Evolutionary conservation across 2,113 vertebrate genomes (phyloP), one percentile per base, ranked within the genome.

Genomic region (Aythya baeri): DNA sequence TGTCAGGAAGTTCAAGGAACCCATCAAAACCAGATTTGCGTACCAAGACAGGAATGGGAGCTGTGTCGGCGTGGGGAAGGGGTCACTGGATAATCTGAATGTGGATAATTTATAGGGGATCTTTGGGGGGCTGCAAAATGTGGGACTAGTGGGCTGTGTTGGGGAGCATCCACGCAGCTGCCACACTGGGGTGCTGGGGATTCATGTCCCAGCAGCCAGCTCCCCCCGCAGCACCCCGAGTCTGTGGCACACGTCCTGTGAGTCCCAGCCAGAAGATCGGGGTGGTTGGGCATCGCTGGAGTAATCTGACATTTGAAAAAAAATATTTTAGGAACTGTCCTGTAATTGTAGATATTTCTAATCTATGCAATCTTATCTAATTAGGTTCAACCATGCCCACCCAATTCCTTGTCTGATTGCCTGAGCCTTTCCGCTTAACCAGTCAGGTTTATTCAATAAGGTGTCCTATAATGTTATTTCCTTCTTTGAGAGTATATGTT

Each of bases 381-480:
- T 96, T 97, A 96, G 54, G 86, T 82, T 84, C 83, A 95, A 29
- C 90, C 93, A 92, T 96, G 50, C 66, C 91, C 86, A 86, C 66
- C 91, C 86, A 86, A 10, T 91, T 86, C 70, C 67, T 92, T 91
- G 91, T 95, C 92, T 94, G 92, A 92, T 94, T 76, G 88, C 86
- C 92, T 17, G 70, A 87, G 92, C 67, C 87, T 74, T 97, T 97
- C 94, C 77, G 57, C 77, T 92, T 94, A 84, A 87, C 94, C 83
- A 38, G 86, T 94, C 77, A 87, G 86, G 88, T 94, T 95, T 97
- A 97, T 97, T 97, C 91, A 94, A 96, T 96, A 72, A 97, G 77
- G 77, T 96, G 88, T 93, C 62, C 81, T 91, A 88, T 96, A 95
- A 96, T 97, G 86, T 85, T 96, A 92, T 96, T 97, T 96, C 93